Percentiles rank a stretch among this genome's conserved stretches.
Evolutionary conservation across 37 sponge, comb jelly and placozoan genomes (phyloP).

Genomic region (Oscarella lobularis): DNA sequence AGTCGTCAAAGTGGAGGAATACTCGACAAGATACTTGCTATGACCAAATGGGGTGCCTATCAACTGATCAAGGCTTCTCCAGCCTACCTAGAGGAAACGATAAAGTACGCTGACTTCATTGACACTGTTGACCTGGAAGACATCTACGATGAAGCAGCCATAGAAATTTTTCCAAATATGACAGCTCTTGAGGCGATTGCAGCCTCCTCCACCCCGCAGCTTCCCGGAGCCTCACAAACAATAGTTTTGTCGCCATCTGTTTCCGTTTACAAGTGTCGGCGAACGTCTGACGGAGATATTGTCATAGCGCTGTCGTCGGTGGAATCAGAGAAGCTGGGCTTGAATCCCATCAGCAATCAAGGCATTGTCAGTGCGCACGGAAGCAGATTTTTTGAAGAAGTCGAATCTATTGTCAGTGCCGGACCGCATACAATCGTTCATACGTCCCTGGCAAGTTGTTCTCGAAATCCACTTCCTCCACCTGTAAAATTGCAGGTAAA

Average conservation of each 20-base stretch:
- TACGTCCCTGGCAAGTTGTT: background rate
- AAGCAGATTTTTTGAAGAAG: background rate
- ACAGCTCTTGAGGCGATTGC: background rate
- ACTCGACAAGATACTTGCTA: background rate
- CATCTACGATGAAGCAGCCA: background rate
- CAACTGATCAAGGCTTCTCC: background rate
- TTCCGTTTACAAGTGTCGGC: background rate
- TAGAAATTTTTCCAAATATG: background rate
- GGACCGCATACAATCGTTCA: background rate
- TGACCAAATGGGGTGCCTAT: background rate
- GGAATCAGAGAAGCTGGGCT: background rate
- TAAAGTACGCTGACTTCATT: background rate
- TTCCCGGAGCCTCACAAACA: background rate
- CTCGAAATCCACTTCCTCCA: background rate
- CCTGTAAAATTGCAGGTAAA: background rate
- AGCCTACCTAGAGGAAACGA: background rate
- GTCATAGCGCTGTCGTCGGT: background rate
- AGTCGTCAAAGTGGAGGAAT: background rate
- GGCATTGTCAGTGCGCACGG: background rate
- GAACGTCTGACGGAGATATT: background rate
- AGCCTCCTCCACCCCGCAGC: no score
- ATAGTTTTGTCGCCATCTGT: background rate
- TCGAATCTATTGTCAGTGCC: background rate
- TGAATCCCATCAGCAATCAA: background rate
- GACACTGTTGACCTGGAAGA: background rate